These are phyloP conservation scores for Fulmarus glacialis DNA, from an alignment of 2,113 vertebrate genomes.

Conservation along the genomic window DNA sequence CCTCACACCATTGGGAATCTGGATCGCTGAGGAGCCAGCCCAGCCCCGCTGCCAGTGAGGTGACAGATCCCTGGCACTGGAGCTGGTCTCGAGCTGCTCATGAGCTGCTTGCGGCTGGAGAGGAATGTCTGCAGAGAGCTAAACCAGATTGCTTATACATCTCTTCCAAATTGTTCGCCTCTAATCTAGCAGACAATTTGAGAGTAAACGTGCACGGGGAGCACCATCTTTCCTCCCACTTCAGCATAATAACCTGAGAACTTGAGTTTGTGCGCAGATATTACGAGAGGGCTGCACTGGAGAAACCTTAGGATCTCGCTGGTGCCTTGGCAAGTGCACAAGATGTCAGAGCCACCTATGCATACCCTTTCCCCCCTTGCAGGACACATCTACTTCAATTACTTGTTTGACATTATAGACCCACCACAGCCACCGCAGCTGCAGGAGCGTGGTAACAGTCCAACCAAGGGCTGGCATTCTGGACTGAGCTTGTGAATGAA, in stretches of 20 bases:
- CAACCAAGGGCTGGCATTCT: neutral
- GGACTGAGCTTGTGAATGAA: neutral
- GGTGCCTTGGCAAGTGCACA: neutral
- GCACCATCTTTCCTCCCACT: neutral
- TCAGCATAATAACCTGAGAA: neutral
- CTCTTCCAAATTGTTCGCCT: constrained; percentile 22
- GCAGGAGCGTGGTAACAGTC: fast-evolving
- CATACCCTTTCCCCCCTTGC: neutral
- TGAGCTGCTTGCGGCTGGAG: constrained; percentile 35
- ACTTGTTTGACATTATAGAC: neutral
- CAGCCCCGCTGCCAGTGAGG: neutral
- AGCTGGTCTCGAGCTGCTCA: neutral
- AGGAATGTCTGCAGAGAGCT: constrained; percentile 43
- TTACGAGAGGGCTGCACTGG: neutral
- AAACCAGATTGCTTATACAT: constrained; percentile 25
- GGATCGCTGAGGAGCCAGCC: neutral
- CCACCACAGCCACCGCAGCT: neutral
- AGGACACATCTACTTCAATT: neutral
- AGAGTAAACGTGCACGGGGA: neutral
- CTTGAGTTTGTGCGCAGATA: neutral
- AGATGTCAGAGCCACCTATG: neutral
- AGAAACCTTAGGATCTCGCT: neutral
- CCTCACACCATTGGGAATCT: neutral
- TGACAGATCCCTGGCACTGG: constrained; percentile 52
- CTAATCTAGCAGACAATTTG: neutral